Percentiles rank a stretch among this genome's conserved stretches.
These are phyloP conservation scores for Paratilapia polleni DNA, from an alignment of 2,113 vertebrate genomes.

Conservation along the genomic window DNA sequence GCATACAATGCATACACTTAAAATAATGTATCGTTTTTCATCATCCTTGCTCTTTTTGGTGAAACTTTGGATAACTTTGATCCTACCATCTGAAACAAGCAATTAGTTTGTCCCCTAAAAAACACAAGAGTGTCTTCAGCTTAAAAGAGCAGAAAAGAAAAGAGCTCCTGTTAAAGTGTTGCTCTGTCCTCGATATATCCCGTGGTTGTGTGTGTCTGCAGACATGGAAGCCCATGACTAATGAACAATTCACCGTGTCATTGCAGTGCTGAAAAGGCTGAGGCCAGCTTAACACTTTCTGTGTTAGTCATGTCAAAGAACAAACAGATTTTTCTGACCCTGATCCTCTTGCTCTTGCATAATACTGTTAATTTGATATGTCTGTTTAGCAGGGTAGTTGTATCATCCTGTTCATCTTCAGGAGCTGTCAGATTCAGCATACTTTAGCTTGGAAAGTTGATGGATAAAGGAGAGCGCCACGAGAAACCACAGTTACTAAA, in stretches of 20 bases:
- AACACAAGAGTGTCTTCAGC: background rate
- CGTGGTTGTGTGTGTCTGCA: background rate
- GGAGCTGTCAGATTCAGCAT: background rate
- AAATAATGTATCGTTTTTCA: background rate
- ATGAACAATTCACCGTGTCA: background rate
- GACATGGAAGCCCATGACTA: background rate
- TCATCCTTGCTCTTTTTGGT: background rate
- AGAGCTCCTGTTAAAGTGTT: background rate
- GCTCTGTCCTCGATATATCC: rapidly evolving
- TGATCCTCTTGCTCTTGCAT: background rate
- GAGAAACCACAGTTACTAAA: background rate
- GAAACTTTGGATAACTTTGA: background rate
- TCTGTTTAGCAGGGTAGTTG: background rate
- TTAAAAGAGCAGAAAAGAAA: background rate
- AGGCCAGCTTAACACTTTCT: background rate
- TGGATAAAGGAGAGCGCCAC: background rate
- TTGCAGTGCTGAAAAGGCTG: background rate
- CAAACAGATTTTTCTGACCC: background rate
- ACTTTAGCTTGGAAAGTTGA: background rate
- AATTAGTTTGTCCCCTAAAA: background rate
- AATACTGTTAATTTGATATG: background rate
- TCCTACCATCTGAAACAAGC: too few species aligned
- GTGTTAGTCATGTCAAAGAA: background rate
- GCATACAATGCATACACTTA: rapidly evolving
- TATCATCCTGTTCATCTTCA: background rate